Base-by-base conservation (phyloP, 2,888 invertebrate genomes). In the Sesia apiformis region DNA sequence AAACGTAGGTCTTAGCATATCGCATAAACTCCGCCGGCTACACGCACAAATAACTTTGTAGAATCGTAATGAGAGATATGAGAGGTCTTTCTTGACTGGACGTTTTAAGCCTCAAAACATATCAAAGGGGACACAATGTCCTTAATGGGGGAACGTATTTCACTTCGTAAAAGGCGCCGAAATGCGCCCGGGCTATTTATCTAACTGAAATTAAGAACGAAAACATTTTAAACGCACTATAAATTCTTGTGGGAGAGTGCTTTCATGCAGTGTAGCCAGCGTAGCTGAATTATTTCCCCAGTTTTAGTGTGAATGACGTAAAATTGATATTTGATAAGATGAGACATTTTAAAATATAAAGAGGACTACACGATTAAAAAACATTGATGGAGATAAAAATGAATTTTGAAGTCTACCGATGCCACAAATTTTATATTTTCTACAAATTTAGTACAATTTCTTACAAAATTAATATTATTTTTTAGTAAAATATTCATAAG, bases 141-240 rank as follows among this genome's bases (percentile, higher is more conserved):
- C 63, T 69, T 78, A 79, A 84, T 80, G 80, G 74, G 72, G 60
- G 64, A 63, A 66, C 74, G 79, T 84, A 84, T 79, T 77, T 84
- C 80, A 84, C 78, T 61, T 60, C 63, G 72, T 74, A 69, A 78
- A 82, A 81, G 81, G 77, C 77, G 83, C 81, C 82, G 84, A 82
- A 75, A 75, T 72, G 74, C 76, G 71, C 65, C 65, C 60, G 68
- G 65, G 69, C 66, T 80, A 76, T 85, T 79, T 79, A 78, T 86
- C 83, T 81, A 74, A 80, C 79, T 74, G 81, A 81, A 85, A 87
- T 86, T 85, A 85, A 84, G 82, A 80, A 82, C 74, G 78, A 77
- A 82, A 83, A 81, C 78, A 84, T 85, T 84, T 85, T 82, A 82
- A 84, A 84, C 77, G 81, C 68, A 67, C 69, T 70, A 76, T 80